phyloP scores from a whole-genome alignment of 2,888 invertebrate species.

The Lacanobia wlatinum region DNA sequence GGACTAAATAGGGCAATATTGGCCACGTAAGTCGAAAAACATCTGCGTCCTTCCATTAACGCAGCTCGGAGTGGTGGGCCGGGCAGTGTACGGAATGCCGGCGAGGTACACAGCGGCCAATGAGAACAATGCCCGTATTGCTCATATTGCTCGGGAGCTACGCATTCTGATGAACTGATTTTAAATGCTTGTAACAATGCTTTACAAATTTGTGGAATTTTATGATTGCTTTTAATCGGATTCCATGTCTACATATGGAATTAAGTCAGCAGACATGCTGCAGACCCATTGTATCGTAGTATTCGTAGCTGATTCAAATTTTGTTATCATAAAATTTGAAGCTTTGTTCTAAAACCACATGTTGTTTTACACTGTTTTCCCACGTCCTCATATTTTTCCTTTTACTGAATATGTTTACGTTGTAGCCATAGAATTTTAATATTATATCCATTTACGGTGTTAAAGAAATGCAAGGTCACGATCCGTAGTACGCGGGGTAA shows the following conservation, averaged over 20 bases:
- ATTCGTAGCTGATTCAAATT: neutral
- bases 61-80: slow-evolving; percentile 39
- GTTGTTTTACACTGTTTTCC: slow-evolving; percentile 19
- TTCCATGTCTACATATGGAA: slow-evolving; percentile 7
- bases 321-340: neutral
- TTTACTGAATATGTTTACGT: slow-evolving; percentile 37
- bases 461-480: slow-evolving; percentile 69
- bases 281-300: neutral
- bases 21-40: slow-evolving; percentile 71
- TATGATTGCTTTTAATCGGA: slow-evolving; percentile 15
- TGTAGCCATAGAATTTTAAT: slow-evolving; percentile 49
- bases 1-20: slow-evolving; percentile 68
- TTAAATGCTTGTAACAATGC: slow-evolving; percentile 34
- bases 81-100: slow-evolving; percentile 27
- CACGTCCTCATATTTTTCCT: slow-evolving; percentile 26
- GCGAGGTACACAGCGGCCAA: slow-evolving; percentile 36
- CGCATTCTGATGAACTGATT: slow-evolving; percentile 36
- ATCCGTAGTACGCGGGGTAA: slow-evolving; percentile 46
- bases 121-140: slow-evolving; percentile 18
- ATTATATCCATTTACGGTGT: slow-evolving; percentile 51
- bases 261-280: too few relatives aligned
- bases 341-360: slow-evolving; percentile 1
- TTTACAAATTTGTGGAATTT: slow-evolving; percentile 11
- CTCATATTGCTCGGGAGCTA: slow-evolving; percentile 12
- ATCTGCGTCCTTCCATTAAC: slow-evolving; percentile 69